A percentile compares a stretch with the other conserved stretches of the same genome.
phyloP scores from a whole-genome alignment of 2,113 vertebrate species.

The Chlamydotis undulata region DNA sequence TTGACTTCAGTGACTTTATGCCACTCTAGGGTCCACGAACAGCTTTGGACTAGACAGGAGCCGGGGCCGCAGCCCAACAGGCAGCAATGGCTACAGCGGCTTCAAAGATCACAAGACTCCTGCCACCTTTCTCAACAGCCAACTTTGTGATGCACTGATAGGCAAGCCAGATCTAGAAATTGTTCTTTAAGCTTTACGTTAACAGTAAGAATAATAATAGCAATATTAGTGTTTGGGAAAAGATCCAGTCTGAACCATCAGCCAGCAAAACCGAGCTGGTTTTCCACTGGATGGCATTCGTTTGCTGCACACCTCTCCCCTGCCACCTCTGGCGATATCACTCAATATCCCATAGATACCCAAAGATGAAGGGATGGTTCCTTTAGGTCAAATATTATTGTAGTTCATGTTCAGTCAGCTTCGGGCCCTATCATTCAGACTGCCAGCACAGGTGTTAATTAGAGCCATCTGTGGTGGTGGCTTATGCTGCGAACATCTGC shows the following conservation, averaged over 20 bases:
- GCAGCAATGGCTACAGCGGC: neutral
- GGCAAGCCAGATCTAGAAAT: neutral
- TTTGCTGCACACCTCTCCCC: neutral
- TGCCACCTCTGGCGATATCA: neutral
- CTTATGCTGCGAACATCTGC: neutral
- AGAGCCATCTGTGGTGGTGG: neutral
- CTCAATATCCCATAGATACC: neutral
- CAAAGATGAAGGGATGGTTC: neutral
- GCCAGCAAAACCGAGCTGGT: neutral
- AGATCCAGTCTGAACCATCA: neutral
- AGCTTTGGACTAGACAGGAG: neutral
- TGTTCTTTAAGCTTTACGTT: neutral
- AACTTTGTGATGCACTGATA: neutral
- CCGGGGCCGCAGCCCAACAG: neutral
- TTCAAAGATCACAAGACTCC: neutral
- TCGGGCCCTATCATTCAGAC: neutral
- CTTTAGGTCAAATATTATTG: neutral
- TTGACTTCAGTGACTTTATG: neutral
- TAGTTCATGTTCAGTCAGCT: neutral
- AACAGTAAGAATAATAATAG: neutral
- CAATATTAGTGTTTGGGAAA: neutral
- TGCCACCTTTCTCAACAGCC: neutral
- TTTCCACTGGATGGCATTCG: neutral
- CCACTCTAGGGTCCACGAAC: neutral
- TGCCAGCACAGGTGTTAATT: conserved; percentile 21